A percentile compares a stretch with the other conserved stretches of the same genome.
These are phyloP conservation scores for Halocaridina rubra DNA, from an alignment of 2,888 invertebrate species.

Conservation along the genomic window DNA sequence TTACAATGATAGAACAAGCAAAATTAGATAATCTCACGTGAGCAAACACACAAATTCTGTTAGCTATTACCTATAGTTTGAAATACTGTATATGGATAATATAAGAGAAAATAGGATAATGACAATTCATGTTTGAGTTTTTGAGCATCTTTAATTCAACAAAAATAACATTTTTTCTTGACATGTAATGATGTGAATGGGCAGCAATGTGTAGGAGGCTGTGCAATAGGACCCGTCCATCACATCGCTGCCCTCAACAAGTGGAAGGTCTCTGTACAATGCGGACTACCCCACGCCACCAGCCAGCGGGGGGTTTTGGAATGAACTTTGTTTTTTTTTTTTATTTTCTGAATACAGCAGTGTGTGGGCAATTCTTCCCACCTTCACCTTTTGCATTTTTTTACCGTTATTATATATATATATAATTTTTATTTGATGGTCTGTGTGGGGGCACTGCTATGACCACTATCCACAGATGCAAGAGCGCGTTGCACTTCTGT, in stretches of 20 bases:
- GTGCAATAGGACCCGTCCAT: background rate
- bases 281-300: slow-evolving; percentile 48
- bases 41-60: too few species aligned
- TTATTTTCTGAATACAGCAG: slow-evolving; percentile 56
- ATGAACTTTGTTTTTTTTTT: slow-evolving; percentile 57
- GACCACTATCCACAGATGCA: slow-evolving; percentile 24
- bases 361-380: slow-evolving; percentile 39
- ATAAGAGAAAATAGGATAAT: background rate
- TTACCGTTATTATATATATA: too few species aligned
- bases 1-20: too few species aligned
- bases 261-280: slow-evolving; percentile 57
- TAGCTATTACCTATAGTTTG: background rate
- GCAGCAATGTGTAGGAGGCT: slow-evolving; percentile 36
- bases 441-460: slow-evolving; percentile 41
- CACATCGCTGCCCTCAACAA: slow-evolving; percentile 51
- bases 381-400: slow-evolving; percentile 52
- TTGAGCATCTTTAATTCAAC: slow-evolving; percentile 61
- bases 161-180: slow-evolving; percentile 60
- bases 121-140: background rate
- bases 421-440: slow-evolving; percentile 35
- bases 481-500: background rate
- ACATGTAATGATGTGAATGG: slow-evolving; percentile 60
- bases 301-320: slow-evolving; percentile 45
- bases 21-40: too few species aligned
- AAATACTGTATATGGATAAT: background rate